Evolutionary conservation across 1,140 invertebrate species (phyloP).

Genomic region (Pinna nobilis): DNA sequence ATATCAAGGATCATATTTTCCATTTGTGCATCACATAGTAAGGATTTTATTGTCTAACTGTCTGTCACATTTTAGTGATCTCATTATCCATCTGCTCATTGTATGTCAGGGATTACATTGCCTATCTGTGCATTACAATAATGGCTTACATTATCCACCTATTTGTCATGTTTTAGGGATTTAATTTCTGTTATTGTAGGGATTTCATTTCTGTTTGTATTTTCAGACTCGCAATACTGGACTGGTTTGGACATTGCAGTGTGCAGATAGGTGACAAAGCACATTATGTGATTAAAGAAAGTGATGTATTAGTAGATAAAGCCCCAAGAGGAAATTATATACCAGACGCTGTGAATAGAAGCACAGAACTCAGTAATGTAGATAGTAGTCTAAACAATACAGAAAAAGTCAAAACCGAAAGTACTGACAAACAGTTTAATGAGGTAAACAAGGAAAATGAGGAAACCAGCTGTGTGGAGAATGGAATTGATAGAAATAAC

Average conservation of each 20-base stretch:
- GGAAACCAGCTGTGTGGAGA: no score
- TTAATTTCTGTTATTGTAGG: neutral
- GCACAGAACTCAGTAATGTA: neutral
- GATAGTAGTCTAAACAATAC: neutral
- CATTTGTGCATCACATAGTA: no score
- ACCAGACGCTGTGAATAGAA: slow-evolving; percentile 32
- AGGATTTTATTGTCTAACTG: no score
- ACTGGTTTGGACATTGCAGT: slow-evolving; percentile 91
- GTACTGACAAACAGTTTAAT: neutral
- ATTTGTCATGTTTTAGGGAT: no score
- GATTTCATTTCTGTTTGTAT: slow-evolving; percentile 13
- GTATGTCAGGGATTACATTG: no score
- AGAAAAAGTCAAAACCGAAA: neutral
- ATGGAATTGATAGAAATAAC: neutral
- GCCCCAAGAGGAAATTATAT: slow-evolving; percentile 46
- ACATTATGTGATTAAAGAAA: slow-evolving; percentile 80
- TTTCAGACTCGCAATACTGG: slow-evolving; percentile 83
- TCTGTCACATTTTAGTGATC: no score
- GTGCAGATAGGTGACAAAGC: slow-evolving; percentile 91
- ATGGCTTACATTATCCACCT: no score
- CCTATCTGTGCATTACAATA: no score
- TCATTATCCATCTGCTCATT: no score
- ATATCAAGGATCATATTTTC: no score
- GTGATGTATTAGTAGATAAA: slow-evolving; percentile 71
- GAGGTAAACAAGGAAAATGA: neutral